These are phyloP conservation scores for Porites rus DNA, from an alignment of 92 coral and sea anemone species.

Conservation along the genomic window DNA sequence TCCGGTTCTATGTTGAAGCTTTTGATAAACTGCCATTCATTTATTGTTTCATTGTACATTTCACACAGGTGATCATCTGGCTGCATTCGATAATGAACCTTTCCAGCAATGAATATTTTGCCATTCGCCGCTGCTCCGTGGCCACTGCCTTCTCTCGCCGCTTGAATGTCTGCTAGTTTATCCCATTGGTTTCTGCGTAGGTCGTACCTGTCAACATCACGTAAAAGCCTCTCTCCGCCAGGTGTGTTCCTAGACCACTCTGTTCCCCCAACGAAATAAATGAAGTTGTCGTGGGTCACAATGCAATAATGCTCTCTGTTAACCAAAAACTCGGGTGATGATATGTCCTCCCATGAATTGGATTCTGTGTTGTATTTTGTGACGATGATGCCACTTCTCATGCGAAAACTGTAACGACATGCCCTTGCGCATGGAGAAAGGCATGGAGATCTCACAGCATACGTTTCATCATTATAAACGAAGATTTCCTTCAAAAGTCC, in stretches of 20 bases:
- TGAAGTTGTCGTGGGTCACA: not conserved
- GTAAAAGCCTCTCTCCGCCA: not conserved
- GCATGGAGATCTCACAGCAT: not conserved
- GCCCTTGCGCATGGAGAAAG: not conserved
- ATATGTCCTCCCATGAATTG: not conserved
- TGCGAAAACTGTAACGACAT: not conserved
- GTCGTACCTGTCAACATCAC: not conserved
- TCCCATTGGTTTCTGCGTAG: no score
- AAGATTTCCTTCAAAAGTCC: not conserved
- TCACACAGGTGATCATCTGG: not conserved
- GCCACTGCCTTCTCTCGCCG: not conserved
- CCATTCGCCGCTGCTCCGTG: not conserved
- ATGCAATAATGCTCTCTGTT: not conserved
- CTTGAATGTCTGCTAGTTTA: no score
- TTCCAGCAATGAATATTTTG: not conserved
- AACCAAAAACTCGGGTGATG: not conserved
- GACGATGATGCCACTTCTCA: not conserved
- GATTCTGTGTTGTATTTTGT: not conserved
- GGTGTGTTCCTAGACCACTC: not conserved
- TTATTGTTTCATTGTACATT: no score
- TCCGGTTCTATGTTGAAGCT: not conserved
- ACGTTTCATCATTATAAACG: not conserved
- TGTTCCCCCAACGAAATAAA: not conserved
- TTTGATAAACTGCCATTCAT: no score
- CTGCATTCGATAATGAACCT: not conserved